phyloP scores from a whole-genome alignment of 1,140 invertebrate species.

The Helicorthomorpha holstii region DNA sequence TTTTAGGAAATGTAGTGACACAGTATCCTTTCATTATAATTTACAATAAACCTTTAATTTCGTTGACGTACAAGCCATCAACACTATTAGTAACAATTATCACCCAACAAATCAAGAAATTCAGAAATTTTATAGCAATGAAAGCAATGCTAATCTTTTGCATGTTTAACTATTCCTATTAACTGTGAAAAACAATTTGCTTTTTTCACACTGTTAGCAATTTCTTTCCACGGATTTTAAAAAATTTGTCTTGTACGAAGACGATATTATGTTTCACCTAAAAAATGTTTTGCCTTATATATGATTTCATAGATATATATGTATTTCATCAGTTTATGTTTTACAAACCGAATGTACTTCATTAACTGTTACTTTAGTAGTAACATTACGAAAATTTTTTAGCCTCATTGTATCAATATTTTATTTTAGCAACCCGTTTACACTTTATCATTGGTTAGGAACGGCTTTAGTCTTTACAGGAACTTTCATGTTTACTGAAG shows the following conservation, averaged over 20 bases:
- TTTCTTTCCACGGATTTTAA: too few species aligned
- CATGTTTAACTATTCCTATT: too few species aligned
- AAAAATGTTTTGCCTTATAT: constrained; percentile 16
- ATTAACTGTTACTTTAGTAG: constrained; percentile 83
- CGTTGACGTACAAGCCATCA: too few species aligned
- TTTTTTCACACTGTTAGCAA: too few species aligned
- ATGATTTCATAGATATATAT: constrained; percentile 43
- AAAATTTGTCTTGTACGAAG: background rate
- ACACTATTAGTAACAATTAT: too few species aligned
- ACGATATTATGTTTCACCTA: constrained; percentile 6
- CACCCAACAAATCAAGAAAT: too few species aligned
- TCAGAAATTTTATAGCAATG: too few species aligned
- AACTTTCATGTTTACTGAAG: constrained; percentile 83
- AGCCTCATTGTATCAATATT: constrained; percentile 87
- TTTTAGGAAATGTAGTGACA: constrained; percentile 71
- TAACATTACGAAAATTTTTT: constrained; percentile 88
- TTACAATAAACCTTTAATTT: too few species aligned
- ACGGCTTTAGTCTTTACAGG: constrained; percentile 80
- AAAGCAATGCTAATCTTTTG: too few species aligned
- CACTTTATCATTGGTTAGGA: constrained; percentile 78
- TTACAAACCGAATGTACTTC: constrained; percentile 87
- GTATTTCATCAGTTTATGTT: constrained; percentile 85
- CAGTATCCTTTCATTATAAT: constrained; percentile 64
- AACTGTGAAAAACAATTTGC: too few species aligned
- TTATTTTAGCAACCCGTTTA: constrained; percentile 92